These are phyloP conservation scores for Capricornis sumatraensis DNA, from an alignment of 2,113 vertebrate species.

Conservation along the genomic window DNA sequence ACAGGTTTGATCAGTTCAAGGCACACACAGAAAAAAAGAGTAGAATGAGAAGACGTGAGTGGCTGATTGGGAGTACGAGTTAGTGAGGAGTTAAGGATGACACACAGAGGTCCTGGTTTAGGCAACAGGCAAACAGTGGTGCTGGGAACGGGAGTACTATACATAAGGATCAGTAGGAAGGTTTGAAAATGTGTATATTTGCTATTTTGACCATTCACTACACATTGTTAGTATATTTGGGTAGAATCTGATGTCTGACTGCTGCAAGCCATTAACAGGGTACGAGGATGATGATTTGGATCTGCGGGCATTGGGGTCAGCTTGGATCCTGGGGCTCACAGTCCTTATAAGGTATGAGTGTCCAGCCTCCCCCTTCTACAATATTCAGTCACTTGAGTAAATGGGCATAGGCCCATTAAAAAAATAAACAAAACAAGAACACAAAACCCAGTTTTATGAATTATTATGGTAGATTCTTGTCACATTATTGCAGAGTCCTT, in stretches of 20 bases:
- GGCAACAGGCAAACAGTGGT: not conserved
- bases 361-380: not conserved
- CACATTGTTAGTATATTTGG: not conserved
- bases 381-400: not conserved
- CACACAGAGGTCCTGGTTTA: not conserved
- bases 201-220: not conserved
- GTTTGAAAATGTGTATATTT: not conserved
- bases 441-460: not conserved
- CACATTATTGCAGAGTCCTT: not conserved
- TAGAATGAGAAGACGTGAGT: not conserved
- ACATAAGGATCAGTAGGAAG: not conserved
- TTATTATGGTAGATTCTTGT: not conserved
- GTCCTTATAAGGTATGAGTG: not conserved
- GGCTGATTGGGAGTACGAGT: not conserved
- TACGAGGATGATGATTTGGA: not conserved
- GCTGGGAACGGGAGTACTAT: not conserved
- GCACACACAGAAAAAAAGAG: not conserved
- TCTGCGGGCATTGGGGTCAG: not conserved
- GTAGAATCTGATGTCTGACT: not conserved
- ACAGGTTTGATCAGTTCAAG: not conserved
- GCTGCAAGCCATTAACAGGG: not conserved
- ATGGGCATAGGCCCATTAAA: not conserved
- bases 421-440: not conserved
- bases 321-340: not conserved
- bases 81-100: not conserved